Evolutionary conservation across 2,888 invertebrate species (phyloP).

Genomic region (Stenotaenia linearis): DNA sequence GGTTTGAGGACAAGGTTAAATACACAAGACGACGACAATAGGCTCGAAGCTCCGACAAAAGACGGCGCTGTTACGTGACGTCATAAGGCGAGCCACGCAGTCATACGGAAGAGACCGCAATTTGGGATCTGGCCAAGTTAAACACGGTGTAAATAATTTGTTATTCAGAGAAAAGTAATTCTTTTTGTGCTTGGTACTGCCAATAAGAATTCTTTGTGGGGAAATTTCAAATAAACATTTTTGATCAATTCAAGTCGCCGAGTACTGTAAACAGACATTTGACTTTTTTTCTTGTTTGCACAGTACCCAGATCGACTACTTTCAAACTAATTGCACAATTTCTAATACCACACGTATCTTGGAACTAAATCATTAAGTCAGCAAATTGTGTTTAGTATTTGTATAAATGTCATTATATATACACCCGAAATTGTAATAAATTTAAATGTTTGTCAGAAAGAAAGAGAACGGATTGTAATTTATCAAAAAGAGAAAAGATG

Average conservation of each 20-base stretch:
- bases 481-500: not conserved
- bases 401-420: no score
- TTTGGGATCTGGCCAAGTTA: not conserved
- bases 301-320: no score
- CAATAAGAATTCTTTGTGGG: not conserved
- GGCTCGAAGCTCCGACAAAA: not conserved
- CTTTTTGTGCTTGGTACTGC: not conserved
- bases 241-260: not conserved
- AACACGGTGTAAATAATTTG: not conserved
- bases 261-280: no score
- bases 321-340: no score
- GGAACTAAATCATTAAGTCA: no score
- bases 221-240: not conserved
- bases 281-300: no score
- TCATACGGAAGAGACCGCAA: not conserved
- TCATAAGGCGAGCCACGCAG: not conserved
- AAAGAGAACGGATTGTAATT: not conserved
- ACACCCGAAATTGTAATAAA: no score
- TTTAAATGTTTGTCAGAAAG: no score
- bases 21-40: not conserved
- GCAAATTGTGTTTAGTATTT: no score
- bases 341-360: no score
- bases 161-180: not conserved
- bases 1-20: not conserved
- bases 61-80: not conserved